A percentile compares a stretch with the other conserved stretches of the same genome.
phyloP scores from a whole-genome alignment of 1,140 invertebrate species.

The Calosoma granatense region DNA sequence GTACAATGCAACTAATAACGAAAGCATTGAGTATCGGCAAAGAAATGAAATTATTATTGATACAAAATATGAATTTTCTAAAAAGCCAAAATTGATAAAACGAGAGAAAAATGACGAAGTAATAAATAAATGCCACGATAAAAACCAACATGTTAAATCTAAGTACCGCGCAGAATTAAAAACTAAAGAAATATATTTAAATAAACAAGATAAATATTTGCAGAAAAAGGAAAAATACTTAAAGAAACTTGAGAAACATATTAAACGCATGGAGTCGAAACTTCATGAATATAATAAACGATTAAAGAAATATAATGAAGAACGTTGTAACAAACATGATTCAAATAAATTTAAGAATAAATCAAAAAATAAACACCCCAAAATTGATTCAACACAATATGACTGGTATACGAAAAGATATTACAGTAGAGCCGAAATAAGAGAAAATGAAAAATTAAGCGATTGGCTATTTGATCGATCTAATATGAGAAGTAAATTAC shows the following conservation, averaged over 20 bases:
- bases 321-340: neutral
- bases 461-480: neutral
- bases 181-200: neutral
- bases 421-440: neutral
- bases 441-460: neutral
- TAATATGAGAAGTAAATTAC: constrained; percentile 1
- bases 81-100: too few species aligned
- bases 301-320: neutral
- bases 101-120: too few species aligned
- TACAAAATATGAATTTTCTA: too few species aligned
- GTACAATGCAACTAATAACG: too few species aligned
- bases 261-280: neutral
- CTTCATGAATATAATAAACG: neutral
- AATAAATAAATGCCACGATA: too few species aligned
- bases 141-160: neutral
- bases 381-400: neutral
- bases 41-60: too few species aligned
- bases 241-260: constrained; percentile 1
- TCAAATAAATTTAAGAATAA: neutral
- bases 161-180: neutral
- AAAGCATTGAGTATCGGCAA: too few species aligned
- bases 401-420: neutral
- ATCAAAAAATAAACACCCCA: too few species aligned
- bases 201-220: neutral
- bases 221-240: neutral